Evolutionary conservation across 2,113 vertebrate genomes (phyloP).

Genomic region (Apteryx owenii): DNA sequence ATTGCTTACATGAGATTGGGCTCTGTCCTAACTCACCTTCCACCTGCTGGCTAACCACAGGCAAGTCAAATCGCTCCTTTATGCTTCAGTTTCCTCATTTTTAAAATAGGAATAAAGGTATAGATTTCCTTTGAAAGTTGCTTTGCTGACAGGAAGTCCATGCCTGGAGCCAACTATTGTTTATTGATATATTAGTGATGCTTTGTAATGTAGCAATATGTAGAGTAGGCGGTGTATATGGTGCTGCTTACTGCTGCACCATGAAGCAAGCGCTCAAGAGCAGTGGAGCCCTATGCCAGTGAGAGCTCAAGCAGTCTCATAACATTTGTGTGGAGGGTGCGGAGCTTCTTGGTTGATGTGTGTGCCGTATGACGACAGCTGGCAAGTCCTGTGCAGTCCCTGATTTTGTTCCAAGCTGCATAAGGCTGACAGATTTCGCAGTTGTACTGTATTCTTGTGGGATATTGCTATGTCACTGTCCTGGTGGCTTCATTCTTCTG

Average conservation of each 20-base stretch:
- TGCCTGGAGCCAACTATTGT: background rate
- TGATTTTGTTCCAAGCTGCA: background rate
- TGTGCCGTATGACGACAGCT: background rate
- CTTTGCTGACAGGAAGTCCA: background rate
- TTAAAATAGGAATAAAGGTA: background rate
- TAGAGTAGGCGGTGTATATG: background rate
- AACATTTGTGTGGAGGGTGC: background rate
- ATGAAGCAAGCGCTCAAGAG: rapidly evolving
- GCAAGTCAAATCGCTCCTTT: background rate
- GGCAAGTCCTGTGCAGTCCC: background rate
- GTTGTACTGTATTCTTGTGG: background rate
- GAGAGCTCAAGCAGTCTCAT: background rate
- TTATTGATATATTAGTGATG: background rate
- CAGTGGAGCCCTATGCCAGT: background rate
- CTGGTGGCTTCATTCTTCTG: background rate
- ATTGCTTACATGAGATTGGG: background rate
- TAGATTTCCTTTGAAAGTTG: background rate
- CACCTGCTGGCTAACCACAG: background rate
- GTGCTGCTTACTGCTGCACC: background rate
- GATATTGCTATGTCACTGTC: rapidly evolving
- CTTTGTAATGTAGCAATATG: background rate
- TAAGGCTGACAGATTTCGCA: background rate
- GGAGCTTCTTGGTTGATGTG: background rate
- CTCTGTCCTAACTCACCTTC: background rate
- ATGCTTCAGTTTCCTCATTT: background rate